A percentile compares a stretch with the other conserved stretches of the same genome.
phyloP scores from a whole-genome alignment of 2,113 vertebrate species.

The Todiramphus chloris region DNA sequence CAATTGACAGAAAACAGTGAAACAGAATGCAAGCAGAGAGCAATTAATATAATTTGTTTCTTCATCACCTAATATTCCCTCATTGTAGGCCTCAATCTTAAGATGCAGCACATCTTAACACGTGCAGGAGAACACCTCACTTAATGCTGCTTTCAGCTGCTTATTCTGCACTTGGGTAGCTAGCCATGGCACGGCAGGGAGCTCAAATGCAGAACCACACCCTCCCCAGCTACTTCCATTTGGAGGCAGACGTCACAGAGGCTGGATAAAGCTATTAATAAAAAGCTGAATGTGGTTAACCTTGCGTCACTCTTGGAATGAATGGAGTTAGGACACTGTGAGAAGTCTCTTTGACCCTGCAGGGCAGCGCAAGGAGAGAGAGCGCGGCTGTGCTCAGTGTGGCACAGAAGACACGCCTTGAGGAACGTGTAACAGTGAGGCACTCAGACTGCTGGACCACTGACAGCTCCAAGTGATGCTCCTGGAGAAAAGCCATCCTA shows the following conservation, averaged over 20 bases:
- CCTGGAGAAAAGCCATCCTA: not conserved
- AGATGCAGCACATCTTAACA: not conserved
- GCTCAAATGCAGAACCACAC: not conserved
- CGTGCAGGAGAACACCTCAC: not conserved
- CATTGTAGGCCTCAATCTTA: not conserved
- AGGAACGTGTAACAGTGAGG: not conserved
- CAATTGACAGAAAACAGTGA: not conserved
- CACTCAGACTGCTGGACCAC: not conserved
- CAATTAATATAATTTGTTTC: not conserved
- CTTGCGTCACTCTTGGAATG: not conserved
- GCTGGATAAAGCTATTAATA: not conserved
- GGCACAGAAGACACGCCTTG: not conserved
- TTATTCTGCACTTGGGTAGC: not conserved
- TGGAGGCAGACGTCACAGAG: not conserved
- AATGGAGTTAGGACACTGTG: not conserved
- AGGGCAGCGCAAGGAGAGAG: not conserved
- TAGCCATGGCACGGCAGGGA: not conserved
- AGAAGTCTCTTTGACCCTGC: not conserved
- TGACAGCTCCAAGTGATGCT: not conserved
- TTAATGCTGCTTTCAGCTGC: not conserved
- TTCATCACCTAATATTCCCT: not conserved
- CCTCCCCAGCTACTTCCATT: not conserved
- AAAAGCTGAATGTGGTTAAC: not conserved
- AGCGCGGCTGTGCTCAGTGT: not conserved
- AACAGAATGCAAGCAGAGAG: not conserved